Evolutionary conservation across 2,113 vertebrate species (phyloP).

Genomic region (Thalassarche chlororhynchos): DNA sequence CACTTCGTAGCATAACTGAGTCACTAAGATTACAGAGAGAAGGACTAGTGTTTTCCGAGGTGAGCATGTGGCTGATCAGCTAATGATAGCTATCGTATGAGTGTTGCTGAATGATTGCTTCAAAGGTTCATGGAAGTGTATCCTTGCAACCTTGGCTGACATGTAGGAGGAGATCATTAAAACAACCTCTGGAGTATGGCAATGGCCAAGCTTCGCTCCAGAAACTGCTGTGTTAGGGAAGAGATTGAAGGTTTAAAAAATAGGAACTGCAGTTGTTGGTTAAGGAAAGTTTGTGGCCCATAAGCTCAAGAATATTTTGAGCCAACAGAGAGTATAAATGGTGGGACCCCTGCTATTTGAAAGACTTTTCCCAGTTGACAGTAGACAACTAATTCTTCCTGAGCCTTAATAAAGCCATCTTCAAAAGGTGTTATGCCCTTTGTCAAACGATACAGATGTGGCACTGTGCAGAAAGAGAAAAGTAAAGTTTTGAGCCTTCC

Average conservation of each 20-base stretch:
- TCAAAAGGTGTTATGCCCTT: not conserved
- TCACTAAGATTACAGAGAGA: not conserved
- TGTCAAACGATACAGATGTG: fast-evolving
- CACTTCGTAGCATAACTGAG: not conserved
- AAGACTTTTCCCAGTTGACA: not conserved
- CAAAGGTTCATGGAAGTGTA: not conserved
- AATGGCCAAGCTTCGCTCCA: not conserved
- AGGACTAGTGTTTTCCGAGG: not conserved
- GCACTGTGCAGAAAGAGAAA: not conserved
- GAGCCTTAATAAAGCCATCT: not conserved
- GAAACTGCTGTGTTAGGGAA: not conserved
- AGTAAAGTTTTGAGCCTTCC: not conserved
- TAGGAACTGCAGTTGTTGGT: fast-evolving
- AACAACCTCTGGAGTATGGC: not conserved
- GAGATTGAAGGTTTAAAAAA: not conserved
- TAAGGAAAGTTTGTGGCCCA: not conserved
- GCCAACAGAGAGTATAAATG: not conserved
- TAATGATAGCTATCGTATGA: not conserved
- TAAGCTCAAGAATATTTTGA: not conserved
- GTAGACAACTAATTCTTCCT: not conserved
- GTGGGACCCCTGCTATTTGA: not conserved
- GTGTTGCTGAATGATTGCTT: not conserved
- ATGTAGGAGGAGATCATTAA: not conserved
- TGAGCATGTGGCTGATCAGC: not conserved
- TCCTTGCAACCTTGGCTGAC: not conserved